Conservation (phyloP, 2,113 vertebrate species). For the Pycnonotus jocosus region DNA sequence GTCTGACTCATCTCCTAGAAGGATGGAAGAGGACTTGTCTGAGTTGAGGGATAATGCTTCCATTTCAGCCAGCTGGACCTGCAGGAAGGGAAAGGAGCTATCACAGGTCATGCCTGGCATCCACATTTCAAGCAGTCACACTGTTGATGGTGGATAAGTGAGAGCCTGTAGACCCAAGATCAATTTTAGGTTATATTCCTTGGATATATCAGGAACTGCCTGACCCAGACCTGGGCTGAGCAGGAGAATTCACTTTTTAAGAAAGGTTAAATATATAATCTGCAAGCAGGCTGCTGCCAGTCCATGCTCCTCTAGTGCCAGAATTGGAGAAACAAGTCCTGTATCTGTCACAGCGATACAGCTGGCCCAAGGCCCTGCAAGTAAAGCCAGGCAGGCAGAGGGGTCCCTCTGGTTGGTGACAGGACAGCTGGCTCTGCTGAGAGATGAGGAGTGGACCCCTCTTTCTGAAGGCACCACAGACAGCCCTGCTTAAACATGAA, state of each 20-base stretch:
- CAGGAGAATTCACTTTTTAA: conserved; percentile 14
- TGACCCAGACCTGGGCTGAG: conserved; percentile 13
- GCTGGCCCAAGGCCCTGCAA: conserved; percentile 1
- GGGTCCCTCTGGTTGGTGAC: not conserved
- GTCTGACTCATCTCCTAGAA: conserved; percentile 89
- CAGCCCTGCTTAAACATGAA: conserved; percentile 2
- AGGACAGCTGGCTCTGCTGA: not conserved
- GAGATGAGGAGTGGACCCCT: not conserved
- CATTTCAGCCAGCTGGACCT: conserved; percentile 96
- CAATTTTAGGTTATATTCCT: conserved; percentile 27
- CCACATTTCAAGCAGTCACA: conserved; percentile 5
- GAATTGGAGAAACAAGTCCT: not conserved
- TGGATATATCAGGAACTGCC: not conserved
- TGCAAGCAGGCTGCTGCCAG: not conserved
- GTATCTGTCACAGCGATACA: not conserved
- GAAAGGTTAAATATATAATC: not conserved
- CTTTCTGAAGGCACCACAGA: not conserved
- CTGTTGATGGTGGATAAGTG: conserved; percentile 11
- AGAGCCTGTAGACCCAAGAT: conserved; percentile 37
- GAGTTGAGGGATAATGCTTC: conserved; percentile 93
- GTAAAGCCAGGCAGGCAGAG: not conserved
- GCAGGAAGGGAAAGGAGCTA: conserved; percentile 5
- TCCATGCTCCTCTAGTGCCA: conserved; percentile 9
- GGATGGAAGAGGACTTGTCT: conserved; percentile 91
- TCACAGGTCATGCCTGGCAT: not conserved